Conservation (phyloP, 2,113 vertebrate genomes). For the Sinocyclocheilus rhinocerous region DNA sequence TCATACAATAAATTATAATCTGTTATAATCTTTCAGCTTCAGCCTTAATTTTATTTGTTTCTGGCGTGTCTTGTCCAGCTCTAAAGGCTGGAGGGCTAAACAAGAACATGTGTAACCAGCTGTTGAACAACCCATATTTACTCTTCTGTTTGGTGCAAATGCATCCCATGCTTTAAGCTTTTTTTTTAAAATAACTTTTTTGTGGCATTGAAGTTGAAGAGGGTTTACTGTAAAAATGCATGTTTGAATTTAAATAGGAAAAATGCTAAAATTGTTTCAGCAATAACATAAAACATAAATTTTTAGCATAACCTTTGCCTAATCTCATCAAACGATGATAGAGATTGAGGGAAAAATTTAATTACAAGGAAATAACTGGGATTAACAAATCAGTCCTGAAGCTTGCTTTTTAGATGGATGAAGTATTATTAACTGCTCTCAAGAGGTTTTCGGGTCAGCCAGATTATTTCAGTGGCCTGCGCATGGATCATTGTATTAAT, state of each 20-base stretch:
- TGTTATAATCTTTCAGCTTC: not conserved
- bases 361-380: not conserved
- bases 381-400: not conserved
- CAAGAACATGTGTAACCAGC: not conserved
- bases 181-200: not conserved
- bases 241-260: not conserved
- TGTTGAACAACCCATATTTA: not conserved
- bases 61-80: too few species aligned
- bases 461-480: not conserved
- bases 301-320: not conserved
- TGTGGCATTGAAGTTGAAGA: not conserved
- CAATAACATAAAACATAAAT: too few species aligned
- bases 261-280: too few species aligned
- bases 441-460: not conserved
- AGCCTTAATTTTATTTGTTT: not conserved
- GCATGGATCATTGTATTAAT: conserved; percentile 19
- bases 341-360: too few species aligned
- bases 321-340: not conserved
- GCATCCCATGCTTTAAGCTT: not conserved
- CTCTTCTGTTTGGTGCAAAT: not conserved
- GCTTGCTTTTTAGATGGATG: not conserved
- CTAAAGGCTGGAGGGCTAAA: not conserved
- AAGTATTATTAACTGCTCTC: conserved; percentile 19
- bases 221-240: not conserved
- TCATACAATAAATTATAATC: conserved; percentile 27